Percentiles rank a stretch among this genome's conserved stretches.
Evolutionary conservation across 2,888 invertebrate species (phyloP).

Genomic region (Ophion costatus): DNA sequence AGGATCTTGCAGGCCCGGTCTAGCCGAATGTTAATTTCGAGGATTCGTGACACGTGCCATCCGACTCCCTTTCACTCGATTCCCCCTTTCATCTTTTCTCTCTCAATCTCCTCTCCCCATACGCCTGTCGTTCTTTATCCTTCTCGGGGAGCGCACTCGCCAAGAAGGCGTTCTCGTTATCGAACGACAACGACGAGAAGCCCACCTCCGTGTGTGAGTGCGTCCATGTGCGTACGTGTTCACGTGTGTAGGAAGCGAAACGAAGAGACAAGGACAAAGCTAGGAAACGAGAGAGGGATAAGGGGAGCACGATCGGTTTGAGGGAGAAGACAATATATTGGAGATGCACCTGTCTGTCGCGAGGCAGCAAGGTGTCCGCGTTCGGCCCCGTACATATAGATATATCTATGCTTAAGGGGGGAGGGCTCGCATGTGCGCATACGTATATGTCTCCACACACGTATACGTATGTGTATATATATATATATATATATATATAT

Average conservation of each 20-base stretch:
- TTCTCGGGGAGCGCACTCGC: constrained; percentile 13
- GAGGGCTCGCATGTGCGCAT: not conserved
- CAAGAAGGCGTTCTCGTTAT: constrained; percentile 72
- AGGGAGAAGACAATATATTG: constrained; percentile 52
- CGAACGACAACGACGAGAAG: constrained; percentile 68
- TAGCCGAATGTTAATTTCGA: constrained; percentile 54
- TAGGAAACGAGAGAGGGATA: constrained; percentile 57
- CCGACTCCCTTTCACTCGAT: constrained; percentile 64
- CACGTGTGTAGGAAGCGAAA: constrained; percentile 32
- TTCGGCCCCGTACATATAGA: not conserved
- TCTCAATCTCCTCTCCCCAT: constrained; percentile 37
- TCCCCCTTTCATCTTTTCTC: constrained; percentile 52
- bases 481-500: too few species aligned
- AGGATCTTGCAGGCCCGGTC: constrained; percentile 44
- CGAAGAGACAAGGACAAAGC: constrained; percentile 52
- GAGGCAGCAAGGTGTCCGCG: constrained; percentile 74
- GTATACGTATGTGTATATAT: too few species aligned
- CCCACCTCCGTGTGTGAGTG: constrained; percentile 62
- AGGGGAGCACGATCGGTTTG: constrained; percentile 51
- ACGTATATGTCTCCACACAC: constrained; percentile 6
- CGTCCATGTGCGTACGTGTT: not conserved
- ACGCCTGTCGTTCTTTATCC: constrained; percentile 4
- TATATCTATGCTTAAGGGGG: not conserved
- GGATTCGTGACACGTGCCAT: constrained; percentile 75
- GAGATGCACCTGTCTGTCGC: constrained; percentile 78